A percentile compares a stretch with the other conserved stretches of the same genome.
phyloP scores from a whole-genome alignment of 2,113 vertebrate species.

The Pagrus major region DNA sequence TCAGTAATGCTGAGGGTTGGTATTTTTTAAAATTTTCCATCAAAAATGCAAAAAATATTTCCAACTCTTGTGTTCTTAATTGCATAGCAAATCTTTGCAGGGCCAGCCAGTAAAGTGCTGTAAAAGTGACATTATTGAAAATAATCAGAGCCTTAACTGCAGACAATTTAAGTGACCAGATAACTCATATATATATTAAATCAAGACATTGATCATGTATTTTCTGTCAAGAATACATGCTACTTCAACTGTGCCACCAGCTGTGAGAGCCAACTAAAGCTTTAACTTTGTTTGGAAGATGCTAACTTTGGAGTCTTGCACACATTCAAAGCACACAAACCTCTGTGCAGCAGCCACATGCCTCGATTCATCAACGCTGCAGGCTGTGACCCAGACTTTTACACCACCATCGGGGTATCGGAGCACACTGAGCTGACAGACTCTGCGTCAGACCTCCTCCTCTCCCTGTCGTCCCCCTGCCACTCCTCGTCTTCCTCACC shows the following conservation, averaged over 20 bases:
- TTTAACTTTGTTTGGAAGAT: slow-evolving; percentile 31
- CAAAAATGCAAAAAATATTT: neutral
- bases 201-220: too few species aligned
- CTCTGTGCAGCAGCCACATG: neutral
- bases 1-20: neutral
- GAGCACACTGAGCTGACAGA: slow-evolving; percentile 95
- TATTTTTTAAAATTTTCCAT: neutral
- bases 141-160: neutral
- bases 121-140: neutral
- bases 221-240: too few species aligned
- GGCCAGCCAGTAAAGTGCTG: neutral
- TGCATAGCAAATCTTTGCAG: slow-evolving; percentile 9
- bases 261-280: slow-evolving; percentile 12
- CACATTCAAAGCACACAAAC: slow-evolving; percentile 12
- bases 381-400: slow-evolving; percentile 35
- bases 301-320: slow-evolving; percentile 16
- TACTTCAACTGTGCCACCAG: neutral
- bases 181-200: too few species aligned
- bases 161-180: too few species aligned
- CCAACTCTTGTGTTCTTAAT: neutral
- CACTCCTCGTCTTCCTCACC: slow-evolving; percentile 83
- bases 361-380: neutral
- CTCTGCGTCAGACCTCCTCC: slow-evolving; percentile 91
- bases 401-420: slow-evolving; percentile 95
- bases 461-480: slow-evolving; percentile 75